Conservation (phyloP, 2,113 vertebrate species). For the Cyphomyrus discorhynchus region DNA sequence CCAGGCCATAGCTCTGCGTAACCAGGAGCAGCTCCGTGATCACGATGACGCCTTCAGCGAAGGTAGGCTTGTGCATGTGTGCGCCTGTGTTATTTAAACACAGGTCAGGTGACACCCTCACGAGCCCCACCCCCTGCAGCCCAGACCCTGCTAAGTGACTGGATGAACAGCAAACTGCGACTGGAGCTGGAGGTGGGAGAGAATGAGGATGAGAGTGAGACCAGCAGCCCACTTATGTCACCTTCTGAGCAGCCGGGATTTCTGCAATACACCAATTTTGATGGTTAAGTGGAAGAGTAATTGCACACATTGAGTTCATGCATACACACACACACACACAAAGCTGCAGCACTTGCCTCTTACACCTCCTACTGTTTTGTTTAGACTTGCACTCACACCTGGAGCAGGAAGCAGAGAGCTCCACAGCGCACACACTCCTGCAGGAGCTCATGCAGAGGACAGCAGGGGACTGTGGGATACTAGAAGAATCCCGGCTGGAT, state of each 20-base stretch:
- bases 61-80: slow-evolving; percentile 55
- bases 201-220: slow-evolving; percentile 46
- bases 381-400: slow-evolving; percentile 76
- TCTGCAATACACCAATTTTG: slow-evolving; percentile 56
- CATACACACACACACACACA: neutral
- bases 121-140: slow-evolving; percentile 52
- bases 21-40: slow-evolving; percentile 61
- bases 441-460: slow-evolving; percentile 77
- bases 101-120: neutral
- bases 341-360: neutral
- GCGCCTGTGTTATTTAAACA: neutral
- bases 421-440: slow-evolving; percentile 65
- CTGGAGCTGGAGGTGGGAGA: slow-evolving; percentile 63
- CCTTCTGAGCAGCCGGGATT: neutral
- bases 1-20: slow-evolving; percentile 50
- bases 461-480: slow-evolving; percentile 56
- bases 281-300: slow-evolving; percentile 64
- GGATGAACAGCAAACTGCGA: slow-evolving; percentile 74
- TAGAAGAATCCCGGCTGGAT: slow-evolving; percentile 63
- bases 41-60: slow-evolving; percentile 68
- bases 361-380: slow-evolving; percentile 15
- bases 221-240: slow-evolving; percentile 14
- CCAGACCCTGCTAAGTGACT: slow-evolving; percentile 71
- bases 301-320: neutral
- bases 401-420: slow-evolving; percentile 70